Percentiles rank a stretch among this genome's conserved stretches.
These are phyloP conservation scores for Agrotis puta DNA, from an alignment of 2,888 invertebrate genomes.

Conservation along the genomic window DNA sequence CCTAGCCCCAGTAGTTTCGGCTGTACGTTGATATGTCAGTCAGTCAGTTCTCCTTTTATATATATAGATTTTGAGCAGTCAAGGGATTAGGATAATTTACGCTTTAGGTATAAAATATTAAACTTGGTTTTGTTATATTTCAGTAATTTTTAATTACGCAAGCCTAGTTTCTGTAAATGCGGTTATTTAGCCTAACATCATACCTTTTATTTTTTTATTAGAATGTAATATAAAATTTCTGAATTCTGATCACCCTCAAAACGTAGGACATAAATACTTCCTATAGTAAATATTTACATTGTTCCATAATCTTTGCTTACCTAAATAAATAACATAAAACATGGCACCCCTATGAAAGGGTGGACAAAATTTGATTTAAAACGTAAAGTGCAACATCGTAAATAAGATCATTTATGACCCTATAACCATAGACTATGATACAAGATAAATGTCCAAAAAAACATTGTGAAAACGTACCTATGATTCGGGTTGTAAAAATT, in stretches of 20 bases:
- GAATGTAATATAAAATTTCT: background rate
- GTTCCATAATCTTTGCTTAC: slow-evolving; percentile 10
- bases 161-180: no score
- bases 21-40: no score
- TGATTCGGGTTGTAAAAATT: slow-evolving; percentile 72
- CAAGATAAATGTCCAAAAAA: slow-evolving; percentile 77
- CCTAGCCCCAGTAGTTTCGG: no score
- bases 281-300: slow-evolving; percentile 7
- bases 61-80: slow-evolving; percentile 11
- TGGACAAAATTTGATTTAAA: slow-evolving; percentile 67
- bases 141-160: background rate
- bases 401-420: slow-evolving; percentile 73
- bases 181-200: no score
- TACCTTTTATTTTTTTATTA: no score
- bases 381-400: slow-evolving; percentile 73
- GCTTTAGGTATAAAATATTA: background rate
- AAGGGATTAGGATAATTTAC: background rate
- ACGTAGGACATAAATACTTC: background rate
- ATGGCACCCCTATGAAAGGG: slow-evolving; percentile 53
- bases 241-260: slow-evolving; percentile 3
- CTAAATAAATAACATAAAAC: slow-evolving; percentile 60
- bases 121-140: background rate
- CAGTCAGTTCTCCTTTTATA: no score
- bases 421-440: slow-evolving; percentile 66
- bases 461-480: slow-evolving; percentile 63